Base-by-base conservation (phyloP, 92 coral and sea anemone species). In the Virgularia gustaviana region DNA sequence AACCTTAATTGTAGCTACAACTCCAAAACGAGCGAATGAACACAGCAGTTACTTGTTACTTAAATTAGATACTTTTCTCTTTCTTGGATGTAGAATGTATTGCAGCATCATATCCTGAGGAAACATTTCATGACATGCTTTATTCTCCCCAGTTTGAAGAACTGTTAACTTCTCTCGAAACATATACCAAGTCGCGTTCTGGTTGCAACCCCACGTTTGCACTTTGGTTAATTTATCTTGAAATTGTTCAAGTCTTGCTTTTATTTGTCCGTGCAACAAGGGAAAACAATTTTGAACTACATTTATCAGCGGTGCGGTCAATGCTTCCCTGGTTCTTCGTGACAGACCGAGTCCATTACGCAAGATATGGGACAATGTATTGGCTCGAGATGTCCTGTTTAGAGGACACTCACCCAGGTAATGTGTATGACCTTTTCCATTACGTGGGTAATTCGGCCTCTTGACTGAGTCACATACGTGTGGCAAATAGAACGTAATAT, bases 201-300 rank as follows among this genome's bases (percentile, higher is more conserved):
- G 54, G 53, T 36, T 19, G 24, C 53, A 64, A 64, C 24, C 72
- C 72, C 33, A 64, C 72, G 43, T 64, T 64, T 42, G 72, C 72
- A 1, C 68, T 84, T 53, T 83, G 87, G 87, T 71, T 78, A 70
- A 78, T 73, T 49, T 78, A 78, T 56, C 62, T 83, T 56, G 79
- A 83, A 36, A 71, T 83, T 64, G 75, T 83, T 2, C 78, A 77
- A 27, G 77, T 83, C 57, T 27, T 64, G 72, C 72, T 64, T 37
- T 36, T 64, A 27, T 64, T 64, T 42, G 30, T 64, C 24, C 72
- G 72, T 42, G 72, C 72, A 64, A 64, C 72, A 64, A 64, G 72
- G 55, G 72, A 64, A 42, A 64, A 64, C 72, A 64, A 64, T 42
- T 64, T 13, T 33, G 72, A 64, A 28, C 30, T 64, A 27, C 72